Evolutionary conservation across 2,113 vertebrate genomes (phyloP).

Genomic region (Odocoileus hemionus): DNA sequence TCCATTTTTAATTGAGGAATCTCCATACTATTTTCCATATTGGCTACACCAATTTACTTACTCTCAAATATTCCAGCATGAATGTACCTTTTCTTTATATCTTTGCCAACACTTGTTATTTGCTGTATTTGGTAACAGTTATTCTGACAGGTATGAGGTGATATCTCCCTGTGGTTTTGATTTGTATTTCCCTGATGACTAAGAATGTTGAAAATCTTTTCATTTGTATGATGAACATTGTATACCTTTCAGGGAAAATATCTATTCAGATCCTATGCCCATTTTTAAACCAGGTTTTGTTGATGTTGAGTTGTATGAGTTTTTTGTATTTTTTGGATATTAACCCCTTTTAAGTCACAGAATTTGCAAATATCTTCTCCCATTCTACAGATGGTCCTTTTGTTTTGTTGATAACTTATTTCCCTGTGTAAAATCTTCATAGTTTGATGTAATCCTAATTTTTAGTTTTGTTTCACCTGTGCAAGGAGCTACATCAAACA

Average conservation of each 20-base stretch:
- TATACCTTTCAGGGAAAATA: background rate
- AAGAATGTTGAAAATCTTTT: background rate
- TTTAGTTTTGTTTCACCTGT: background rate
- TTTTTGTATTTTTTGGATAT: background rate
- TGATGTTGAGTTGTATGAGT: background rate
- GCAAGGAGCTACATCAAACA: background rate
- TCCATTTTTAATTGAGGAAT: background rate
- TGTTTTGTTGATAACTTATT: background rate
- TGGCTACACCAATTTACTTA: background rate
- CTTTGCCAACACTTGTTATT: background rate
- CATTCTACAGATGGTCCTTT: background rate
- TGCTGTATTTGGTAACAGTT: background rate
- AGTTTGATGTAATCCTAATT: background rate
- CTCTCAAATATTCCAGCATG: background rate
- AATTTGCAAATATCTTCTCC: background rate
- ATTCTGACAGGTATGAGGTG: background rate
- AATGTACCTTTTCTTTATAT: background rate
- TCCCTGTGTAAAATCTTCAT: background rate
- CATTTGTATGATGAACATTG: background rate
- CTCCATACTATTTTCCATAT: background rate
- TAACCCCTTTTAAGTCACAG: background rate
- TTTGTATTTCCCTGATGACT: background rate
- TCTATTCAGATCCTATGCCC: background rate
- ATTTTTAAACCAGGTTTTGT: background rate
- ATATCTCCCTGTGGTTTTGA: background rate